A percentile compares a stretch with the other conserved stretches of the same genome.
Evolutionary conservation across 2,797 vertebrate genomes (phyloP).

Genomic region (Phataginus tricuspis): DNA sequence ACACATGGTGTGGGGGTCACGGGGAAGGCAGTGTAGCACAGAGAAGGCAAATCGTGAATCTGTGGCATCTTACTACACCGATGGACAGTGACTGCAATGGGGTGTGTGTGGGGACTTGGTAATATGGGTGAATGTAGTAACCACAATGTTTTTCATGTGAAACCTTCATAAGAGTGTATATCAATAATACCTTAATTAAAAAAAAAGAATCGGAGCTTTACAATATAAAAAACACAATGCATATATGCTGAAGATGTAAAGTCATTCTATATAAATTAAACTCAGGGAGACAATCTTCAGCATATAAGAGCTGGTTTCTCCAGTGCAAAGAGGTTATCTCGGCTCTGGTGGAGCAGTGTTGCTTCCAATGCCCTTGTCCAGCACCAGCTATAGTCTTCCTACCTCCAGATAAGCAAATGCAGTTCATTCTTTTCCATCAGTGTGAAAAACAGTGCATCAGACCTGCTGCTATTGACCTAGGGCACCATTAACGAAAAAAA

Average conservation of each 20-base stretch:
- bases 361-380: neutral
- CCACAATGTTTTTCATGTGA: no score
- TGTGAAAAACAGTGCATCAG: neutral
- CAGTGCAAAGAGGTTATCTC: neutral
- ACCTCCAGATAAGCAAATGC: neutral
- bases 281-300: neutral
- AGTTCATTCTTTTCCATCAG: neutral
- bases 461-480: neutral
- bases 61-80: no score
- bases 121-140: no score
- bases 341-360: neutral
- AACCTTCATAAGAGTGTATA: no score
- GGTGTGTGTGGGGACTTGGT: no score
- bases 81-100: no score
- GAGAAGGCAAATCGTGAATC: no score
- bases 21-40: no score
- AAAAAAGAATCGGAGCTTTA: neutral
- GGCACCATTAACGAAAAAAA: neutral
- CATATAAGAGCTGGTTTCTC: neutral
- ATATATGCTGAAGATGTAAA: neutral
- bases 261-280: neutral
- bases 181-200: no score
- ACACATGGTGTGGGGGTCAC: no score
- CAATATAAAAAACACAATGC: neutral
- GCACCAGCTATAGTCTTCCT: neutral